These are phyloP conservation scores for Polylopha cassiicola DNA, from an alignment of 2,888 invertebrate species.

Conservation along the genomic window DNA sequence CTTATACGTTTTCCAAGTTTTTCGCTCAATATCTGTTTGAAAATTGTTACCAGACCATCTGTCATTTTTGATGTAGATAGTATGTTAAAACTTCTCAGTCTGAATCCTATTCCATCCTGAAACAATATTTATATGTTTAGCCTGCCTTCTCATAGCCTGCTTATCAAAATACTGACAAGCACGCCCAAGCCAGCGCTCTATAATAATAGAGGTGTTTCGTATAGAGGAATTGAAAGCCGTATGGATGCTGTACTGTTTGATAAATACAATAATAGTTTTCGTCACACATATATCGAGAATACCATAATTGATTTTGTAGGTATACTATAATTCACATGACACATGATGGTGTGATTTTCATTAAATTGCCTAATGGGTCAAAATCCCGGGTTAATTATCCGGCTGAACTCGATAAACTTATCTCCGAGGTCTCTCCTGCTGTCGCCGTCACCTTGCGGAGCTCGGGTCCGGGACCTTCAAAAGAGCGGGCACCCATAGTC, in stretches of 20 bases:
- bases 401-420: background rate
- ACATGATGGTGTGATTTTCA: slow-evolving; percentile 1
- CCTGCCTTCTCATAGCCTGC: too few species aligned
- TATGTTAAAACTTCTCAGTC: slow-evolving; percentile 52
- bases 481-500: too few species aligned
- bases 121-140: too few species aligned
- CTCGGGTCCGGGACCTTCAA: too few species aligned
- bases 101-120: slow-evolving; percentile 49
- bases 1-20: slow-evolving; percentile 33
- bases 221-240: too few species aligned
- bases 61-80: slow-evolving; percentile 53
- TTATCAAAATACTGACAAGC: too few species aligned
- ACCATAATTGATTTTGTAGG: background rate
- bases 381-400: background rate
- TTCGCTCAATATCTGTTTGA: slow-evolving; percentile 42
- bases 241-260: too few species aligned
- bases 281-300: background rate
- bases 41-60: slow-evolving; percentile 42
- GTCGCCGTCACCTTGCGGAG: too few species aligned
- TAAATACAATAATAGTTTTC: too few species aligned
- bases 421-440: too few species aligned
- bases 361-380: background rate
- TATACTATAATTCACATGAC: background rate
- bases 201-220: too few species aligned
- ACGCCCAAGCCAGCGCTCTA: too few species aligned